These are phyloP conservation scores for Zele albiditarsus DNA, from an alignment of 2,888 invertebrate species.

Conservation along the genomic window DNA sequence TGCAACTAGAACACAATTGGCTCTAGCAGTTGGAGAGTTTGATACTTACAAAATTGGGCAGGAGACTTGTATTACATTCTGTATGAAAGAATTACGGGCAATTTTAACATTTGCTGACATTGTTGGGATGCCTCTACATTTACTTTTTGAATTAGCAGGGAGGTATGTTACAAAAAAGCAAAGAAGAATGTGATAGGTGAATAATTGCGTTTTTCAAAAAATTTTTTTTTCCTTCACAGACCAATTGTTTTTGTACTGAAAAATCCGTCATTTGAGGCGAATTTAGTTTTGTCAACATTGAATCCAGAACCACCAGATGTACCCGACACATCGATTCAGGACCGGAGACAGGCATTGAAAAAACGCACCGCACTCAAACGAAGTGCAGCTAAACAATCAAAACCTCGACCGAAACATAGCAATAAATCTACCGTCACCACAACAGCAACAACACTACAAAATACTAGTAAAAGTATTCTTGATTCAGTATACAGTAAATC, in stretches of 20 bases:
- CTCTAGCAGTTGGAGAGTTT: slow-evolving; percentile 83
- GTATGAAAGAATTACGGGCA: slow-evolving; percentile 88
- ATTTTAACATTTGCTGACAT: slow-evolving; percentile 86
- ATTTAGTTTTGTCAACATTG: slow-evolving; percentile 86
- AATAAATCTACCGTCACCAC: slow-evolving; percentile 14
- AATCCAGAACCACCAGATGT: slow-evolving; percentile 75
- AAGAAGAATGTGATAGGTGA: slow-evolving; percentile 18
- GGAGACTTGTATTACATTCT: slow-evolving; percentile 86
- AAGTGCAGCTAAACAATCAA: slow-evolving; percentile 23
- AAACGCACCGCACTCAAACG: slow-evolving; percentile 59
- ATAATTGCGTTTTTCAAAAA: slow-evolving; percentile 6
- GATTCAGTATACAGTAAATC: neutral
- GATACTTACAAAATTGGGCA: slow-evolving; percentile 78
- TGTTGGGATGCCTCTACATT: slow-evolving; percentile 79
- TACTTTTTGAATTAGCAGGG: slow-evolving; percentile 86
- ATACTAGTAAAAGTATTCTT: neutral
- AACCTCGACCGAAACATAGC: slow-evolving; percentile 19
- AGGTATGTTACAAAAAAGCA: slow-evolving; percentile 72
- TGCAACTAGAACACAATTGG: slow-evolving; percentile 85
- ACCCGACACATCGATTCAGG: slow-evolving; percentile 70
- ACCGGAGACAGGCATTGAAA: slow-evolving; percentile 64
- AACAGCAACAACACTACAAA: slow-evolving; percentile 14
- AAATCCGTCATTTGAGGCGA: slow-evolving; percentile 84
- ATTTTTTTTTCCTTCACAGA: slow-evolving; percentile 70
- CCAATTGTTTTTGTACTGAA: slow-evolving; percentile 85